Evolutionary conservation across 2,888 invertebrate genomes (phyloP).

Genomic region (Orthonevra nobilis): DNA sequence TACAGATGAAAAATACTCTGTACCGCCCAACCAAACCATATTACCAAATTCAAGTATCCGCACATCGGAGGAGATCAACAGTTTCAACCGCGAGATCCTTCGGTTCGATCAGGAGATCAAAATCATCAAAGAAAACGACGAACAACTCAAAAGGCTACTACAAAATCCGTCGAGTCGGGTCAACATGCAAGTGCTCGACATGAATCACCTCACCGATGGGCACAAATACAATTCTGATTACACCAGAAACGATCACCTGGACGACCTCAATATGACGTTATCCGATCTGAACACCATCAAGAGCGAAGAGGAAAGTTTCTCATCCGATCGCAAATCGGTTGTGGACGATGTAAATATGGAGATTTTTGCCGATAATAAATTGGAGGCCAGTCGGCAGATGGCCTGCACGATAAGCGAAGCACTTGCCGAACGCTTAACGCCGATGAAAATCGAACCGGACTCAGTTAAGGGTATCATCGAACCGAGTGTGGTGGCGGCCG

Average conservation of each 20-base stretch:
- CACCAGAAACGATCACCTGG: conserved; percentile 63
- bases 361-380: conserved; percentile 66
- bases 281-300: conserved; percentile 65
- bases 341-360: conserved; percentile 69
- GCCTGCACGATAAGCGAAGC: conserved; percentile 66
- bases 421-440: conserved; percentile 58
- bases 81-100: conserved; percentile 60
- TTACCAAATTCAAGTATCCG: conserved; percentile 68
- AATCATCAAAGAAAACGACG: conserved; percentile 62
- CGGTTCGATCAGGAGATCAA: conserved; percentile 65
- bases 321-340: conserved; percentile 59
- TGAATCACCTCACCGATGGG: conserved; percentile 53
- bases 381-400: conserved; percentile 64
- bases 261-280: conserved; percentile 65
- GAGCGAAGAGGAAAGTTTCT: conserved; percentile 65
- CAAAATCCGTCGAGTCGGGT: conserved; percentile 52
- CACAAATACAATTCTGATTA: conserved; percentile 66
- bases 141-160: conserved; percentile 59
- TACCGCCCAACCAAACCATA: conserved; percentile 67
- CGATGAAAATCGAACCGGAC: conserved; percentile 61
- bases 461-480: conserved; percentile 54
- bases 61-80: conserved; percentile 63
- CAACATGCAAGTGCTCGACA: conserved; percentile 57
- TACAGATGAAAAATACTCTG: conserved; percentile 67
- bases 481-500: conserved; percentile 84